Percentiles rank a stretch among this genome's conserved stretches.
Evolutionary conservation across 1,140 invertebrate species (phyloP).

Genomic region (Lepidurus packardi): DNA sequence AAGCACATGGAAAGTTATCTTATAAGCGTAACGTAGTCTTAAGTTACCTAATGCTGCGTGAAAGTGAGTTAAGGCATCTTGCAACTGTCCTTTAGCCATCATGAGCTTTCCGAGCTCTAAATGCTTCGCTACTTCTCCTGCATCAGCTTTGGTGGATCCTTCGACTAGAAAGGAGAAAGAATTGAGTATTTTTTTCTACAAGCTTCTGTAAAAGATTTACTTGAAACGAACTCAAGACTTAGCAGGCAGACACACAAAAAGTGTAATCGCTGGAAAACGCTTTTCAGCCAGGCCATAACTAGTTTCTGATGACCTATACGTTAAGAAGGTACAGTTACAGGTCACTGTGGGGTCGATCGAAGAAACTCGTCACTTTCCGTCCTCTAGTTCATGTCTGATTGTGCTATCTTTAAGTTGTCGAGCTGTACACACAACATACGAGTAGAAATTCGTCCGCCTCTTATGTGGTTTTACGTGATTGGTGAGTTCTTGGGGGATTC

Average conservation of each 20-base stretch:
- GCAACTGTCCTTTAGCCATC: slow-evolving; percentile 81
- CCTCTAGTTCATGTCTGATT: not conserved
- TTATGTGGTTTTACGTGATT: slow-evolving; percentile 22
- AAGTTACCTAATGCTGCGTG: slow-evolving; percentile 92
- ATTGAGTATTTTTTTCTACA: not conserved
- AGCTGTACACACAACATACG: not conserved
- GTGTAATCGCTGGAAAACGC: not conserved
- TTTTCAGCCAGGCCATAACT: not conserved
- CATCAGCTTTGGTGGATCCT: not conserved
- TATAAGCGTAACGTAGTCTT: not conserved
- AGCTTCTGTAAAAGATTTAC: not conserved
- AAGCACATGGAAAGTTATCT: slow-evolving; percentile 33
- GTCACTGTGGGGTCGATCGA: not conserved
- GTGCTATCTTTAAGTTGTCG: not conserved
- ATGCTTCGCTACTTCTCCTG: slow-evolving; percentile 79
- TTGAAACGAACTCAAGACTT: not conserved
- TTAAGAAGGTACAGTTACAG: not conserved
- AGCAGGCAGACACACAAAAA: not conserved
- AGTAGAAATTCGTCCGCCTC: slow-evolving; percentile 12
- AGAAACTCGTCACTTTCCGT: not conserved
- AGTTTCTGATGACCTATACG: not conserved
- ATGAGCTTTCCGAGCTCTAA: slow-evolving; percentile 87
- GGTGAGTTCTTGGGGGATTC: not conserved
- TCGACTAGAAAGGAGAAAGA: not conserved
- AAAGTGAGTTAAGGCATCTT: slow-evolving; percentile 94